These are phyloP conservation scores for Labrus mixtus DNA, from an alignment of 2,113 vertebrate species.

Conservation along the genomic window DNA sequence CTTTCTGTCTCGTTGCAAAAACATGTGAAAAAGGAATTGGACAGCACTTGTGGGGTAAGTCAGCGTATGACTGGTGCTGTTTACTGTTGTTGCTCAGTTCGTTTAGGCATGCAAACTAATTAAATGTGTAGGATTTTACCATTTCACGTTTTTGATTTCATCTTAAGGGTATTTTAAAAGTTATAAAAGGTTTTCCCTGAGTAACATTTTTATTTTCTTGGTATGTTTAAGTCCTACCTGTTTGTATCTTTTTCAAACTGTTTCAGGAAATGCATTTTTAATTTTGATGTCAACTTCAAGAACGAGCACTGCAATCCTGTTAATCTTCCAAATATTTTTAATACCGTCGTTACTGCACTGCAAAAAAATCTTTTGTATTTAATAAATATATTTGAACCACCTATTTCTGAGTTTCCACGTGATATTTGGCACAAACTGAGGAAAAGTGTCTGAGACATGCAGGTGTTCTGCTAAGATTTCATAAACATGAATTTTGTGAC, in stretches of 20 bases:
- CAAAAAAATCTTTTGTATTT: constrained; percentile 75
- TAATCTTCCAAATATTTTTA: constrained; percentile 64
- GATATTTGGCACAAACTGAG: neutral
- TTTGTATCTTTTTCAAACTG: constrained; percentile 19
- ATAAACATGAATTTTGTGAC: neutral
- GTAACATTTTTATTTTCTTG: constrained; percentile 26
- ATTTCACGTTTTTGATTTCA: constrained; percentile 30
- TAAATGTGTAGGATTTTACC: neutral
- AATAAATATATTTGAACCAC: constrained; percentile 75
- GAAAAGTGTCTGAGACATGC: neutral
- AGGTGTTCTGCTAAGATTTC: neutral
- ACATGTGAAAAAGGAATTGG: constrained; percentile 37
- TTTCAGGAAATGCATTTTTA: constrained; percentile 56
- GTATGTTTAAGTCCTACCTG: neutral
- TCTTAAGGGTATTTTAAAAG: constrained; percentile 18
- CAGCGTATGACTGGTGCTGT: constrained; percentile 30
- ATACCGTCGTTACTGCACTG: constrained; percentile 71
- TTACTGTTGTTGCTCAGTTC: neutral
- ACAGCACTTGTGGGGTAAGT: constrained; percentile 27
- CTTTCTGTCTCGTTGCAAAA: constrained; percentile 43
- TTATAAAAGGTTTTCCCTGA: neutral
- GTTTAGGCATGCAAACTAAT: constrained; percentile 29
- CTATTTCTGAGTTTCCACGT: neutral
- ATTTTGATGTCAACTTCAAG: constrained; percentile 40
- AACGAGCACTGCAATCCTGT: constrained; percentile 63